Conservation (phyloP, 2,888 invertebrate species). For the Hyposoter dolosus region DNA sequence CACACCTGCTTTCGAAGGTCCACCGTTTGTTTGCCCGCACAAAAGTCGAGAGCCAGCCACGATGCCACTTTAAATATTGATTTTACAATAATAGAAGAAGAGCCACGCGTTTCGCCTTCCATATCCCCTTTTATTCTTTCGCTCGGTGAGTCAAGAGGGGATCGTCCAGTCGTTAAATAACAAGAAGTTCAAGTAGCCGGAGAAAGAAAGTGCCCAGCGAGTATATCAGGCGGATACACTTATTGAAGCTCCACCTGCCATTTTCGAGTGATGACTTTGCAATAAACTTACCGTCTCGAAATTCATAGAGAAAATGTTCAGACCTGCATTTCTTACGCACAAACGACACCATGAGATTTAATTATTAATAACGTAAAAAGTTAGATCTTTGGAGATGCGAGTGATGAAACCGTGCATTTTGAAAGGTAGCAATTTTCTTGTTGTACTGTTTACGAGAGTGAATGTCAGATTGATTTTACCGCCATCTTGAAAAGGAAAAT, state of each 20-base stretch:
- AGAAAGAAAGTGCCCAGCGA: neutral
- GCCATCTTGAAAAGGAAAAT: too few relatives aligned
- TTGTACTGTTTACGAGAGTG: too few relatives aligned
- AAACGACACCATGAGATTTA: neutral
- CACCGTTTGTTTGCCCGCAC: conserved; percentile 41
- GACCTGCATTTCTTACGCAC: neutral
- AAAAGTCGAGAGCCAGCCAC: conserved; percentile 34
- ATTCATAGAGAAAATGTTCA: neutral
- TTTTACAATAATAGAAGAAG: conserved; percentile 43
- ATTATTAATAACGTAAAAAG: neutral
- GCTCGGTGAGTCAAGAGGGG: conserved; percentile 10
- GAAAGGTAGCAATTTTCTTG: too few relatives aligned
- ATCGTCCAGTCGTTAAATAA: conserved; percentile 23
- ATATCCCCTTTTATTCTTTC: neutral
- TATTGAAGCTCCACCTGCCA: conserved; percentile 73
- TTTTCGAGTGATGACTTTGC: conserved; percentile 76
- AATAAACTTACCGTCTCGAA: conserved; percentile 49
- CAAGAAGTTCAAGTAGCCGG: neutral
- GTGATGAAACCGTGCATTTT: neutral
- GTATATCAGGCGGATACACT: conserved; percentile 31
- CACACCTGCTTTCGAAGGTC: conserved; percentile 76
- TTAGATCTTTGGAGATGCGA: neutral
- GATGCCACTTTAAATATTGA: conserved; percentile 58
- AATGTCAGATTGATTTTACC: too few relatives aligned
- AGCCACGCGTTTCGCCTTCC: conserved; percentile 40